A percentile compares a stretch with the other conserved stretches of the same genome.
Evolutionary conservation across 2,888 invertebrate species (phyloP).

Genomic region (Schizaphis graminum): DNA sequence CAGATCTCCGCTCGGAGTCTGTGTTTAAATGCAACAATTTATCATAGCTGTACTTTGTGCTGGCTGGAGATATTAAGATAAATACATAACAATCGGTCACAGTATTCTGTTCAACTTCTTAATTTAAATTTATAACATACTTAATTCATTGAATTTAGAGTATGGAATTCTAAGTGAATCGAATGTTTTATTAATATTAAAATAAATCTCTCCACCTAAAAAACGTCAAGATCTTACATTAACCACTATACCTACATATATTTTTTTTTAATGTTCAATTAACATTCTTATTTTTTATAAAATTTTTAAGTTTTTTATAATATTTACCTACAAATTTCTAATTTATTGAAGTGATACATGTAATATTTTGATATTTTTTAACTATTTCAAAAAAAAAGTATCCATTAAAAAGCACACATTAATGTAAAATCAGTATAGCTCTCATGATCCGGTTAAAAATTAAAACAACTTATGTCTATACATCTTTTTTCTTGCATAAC

Average conservation of each 20-base stretch:
- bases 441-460: not conserved
- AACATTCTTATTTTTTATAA: no score
- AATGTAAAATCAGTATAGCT: not conserved
- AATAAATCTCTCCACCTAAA: not conserved
- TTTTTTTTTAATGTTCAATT: not conserved
- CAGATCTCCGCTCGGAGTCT: not conserved
- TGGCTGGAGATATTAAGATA: not conserved
- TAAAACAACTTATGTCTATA: not conserved
- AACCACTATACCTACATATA: not conserved
- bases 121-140: not conserved
- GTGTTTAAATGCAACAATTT: not conserved
- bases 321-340: not conserved
- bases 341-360: not conserved
- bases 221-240: not conserved
- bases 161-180: not conserved
- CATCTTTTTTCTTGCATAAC: not conserved
- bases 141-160: not conserved
- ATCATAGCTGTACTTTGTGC: not conserved
- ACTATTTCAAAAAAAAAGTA: not conserved
- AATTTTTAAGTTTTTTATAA: not conserved
- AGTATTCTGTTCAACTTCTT: not conserved
- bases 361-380: not conserved
- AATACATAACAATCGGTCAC: not conserved
- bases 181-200: not conserved
- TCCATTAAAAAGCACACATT: not conserved